phyloP scores from a whole-genome alignment of 2,797 vertebrate genomes.

The Rhyacichthys aspro region DNA sequence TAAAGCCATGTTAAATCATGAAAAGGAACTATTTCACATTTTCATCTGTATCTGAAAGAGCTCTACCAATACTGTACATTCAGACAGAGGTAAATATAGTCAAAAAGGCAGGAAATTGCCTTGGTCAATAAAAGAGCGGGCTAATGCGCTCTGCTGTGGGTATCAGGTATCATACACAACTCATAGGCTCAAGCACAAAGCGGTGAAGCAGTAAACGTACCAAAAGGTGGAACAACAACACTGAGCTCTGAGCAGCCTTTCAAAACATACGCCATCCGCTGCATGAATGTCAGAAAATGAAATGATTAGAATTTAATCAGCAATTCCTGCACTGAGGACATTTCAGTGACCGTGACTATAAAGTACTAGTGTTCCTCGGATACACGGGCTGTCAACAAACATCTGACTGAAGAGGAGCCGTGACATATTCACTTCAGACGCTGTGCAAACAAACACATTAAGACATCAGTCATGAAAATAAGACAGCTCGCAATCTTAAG shows the following conservation, averaged over 20 bases:
- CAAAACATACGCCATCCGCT: constrained; percentile 10
- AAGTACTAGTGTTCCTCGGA: constrained; percentile 20
- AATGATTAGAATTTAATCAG: constrained; percentile 40
- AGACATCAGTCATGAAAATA: constrained; percentile 30
- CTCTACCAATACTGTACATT: constrained; percentile 20
- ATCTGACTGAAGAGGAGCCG: constrained; percentile 10
- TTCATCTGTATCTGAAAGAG: not conserved
- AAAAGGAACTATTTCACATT: not conserved
- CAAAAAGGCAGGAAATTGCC: constrained; percentile 57
- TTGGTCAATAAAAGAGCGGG: constrained; percentile 60
- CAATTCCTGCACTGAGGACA: constrained; percentile 10
- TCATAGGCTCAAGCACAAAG: constrained; percentile 40
- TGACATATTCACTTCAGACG: constrained; percentile 18
- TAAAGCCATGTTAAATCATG: too few relatives aligned
- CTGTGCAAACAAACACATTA: constrained; percentile 35
- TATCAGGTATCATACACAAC: constrained; percentile 63
- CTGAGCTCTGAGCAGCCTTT: constrained; percentile 8
- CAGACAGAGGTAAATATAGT: constrained; percentile 35
- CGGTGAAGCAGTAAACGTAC: constrained; percentile 16
- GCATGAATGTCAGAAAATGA: constrained; percentile 19
- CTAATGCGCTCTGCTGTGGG: constrained; percentile 41
- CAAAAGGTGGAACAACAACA: constrained; percentile 35
- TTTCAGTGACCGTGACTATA: constrained; percentile 23
- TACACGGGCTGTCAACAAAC: constrained; percentile 31
- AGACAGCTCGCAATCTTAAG: not conserved